phyloP scores from a whole-genome alignment of 2,797 vertebrate species.

The Echeneis naucrates region DNA sequence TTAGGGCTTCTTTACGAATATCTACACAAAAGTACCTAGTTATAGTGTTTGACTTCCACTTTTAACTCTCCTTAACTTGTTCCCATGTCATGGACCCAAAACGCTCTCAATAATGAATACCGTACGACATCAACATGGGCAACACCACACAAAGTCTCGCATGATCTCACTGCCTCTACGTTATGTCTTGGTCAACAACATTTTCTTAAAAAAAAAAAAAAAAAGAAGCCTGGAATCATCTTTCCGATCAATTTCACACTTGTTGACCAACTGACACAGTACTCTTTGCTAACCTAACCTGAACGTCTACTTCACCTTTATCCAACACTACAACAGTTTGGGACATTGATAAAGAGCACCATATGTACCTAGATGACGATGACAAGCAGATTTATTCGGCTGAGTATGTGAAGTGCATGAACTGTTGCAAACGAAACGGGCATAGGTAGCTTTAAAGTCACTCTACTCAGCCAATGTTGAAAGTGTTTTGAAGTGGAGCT shows the following conservation, averaged over 20 bases:
- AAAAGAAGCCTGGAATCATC: slow-evolving; percentile 26
- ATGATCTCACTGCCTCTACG: slow-evolving; percentile 59
- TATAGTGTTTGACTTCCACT: slow-evolving; percentile 30
- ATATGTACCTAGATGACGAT: slow-evolving; percentile 51
- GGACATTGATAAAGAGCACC: slow-evolving; percentile 68
- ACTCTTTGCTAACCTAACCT: slow-evolving; percentile 61
- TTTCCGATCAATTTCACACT: slow-evolving; percentile 37
- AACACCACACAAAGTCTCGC: slow-evolving; percentile 60
- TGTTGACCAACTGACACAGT: slow-evolving; percentile 50
- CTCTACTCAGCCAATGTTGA: slow-evolving; percentile 41
- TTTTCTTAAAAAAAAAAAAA: slow-evolving; percentile 35
- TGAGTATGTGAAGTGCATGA: slow-evolving; percentile 13
- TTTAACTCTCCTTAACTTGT: slow-evolving; percentile 2
- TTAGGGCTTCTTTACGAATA: slow-evolving; percentile 45
- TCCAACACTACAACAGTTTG: slow-evolving; percentile 52
- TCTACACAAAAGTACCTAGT: slow-evolving; percentile 47
- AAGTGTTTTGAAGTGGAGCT: slow-evolving; percentile 51
- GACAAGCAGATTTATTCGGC: slow-evolving; percentile 10
- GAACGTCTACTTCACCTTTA: slow-evolving; percentile 47
- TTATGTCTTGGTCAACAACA: slow-evolving; percentile 53
- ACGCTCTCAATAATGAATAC: slow-evolving; percentile 47
- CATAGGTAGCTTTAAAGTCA: slow-evolving; percentile 60
- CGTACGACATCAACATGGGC: slow-evolving; percentile 53
- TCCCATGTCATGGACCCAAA: slow-evolving; percentile 30
- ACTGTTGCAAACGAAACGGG: slow-evolving; percentile 36